Conservation (phyloP, 2,113 vertebrate genomes). For the Pseudopodoces humilis region DNA sequence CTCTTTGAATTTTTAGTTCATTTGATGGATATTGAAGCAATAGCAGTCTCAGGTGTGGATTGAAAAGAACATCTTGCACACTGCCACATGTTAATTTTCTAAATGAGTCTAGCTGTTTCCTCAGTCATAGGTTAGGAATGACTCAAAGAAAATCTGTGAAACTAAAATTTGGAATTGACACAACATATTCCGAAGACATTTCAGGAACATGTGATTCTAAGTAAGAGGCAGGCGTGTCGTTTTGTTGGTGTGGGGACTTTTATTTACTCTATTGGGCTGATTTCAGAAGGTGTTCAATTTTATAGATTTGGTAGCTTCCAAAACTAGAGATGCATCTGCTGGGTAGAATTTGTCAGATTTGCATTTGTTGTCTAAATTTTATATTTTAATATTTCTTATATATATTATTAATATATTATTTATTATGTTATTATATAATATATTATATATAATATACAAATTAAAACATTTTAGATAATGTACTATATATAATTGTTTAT, state of each 20-base stretch:
- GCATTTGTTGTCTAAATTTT: neutral
- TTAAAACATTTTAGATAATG: too few species aligned
- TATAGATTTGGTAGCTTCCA: neutral
- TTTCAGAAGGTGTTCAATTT: neutral
- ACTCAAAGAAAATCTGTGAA: neutral
- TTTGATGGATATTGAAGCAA: neutral
- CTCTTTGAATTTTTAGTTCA: neutral
- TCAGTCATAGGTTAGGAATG: neutral
- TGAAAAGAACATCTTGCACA: neutral
- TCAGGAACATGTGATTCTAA: neutral
- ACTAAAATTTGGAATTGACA: neutral
- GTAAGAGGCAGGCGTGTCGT: neutral
- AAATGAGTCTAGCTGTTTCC: neutral
- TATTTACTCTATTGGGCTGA: neutral
- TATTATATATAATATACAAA: too few species aligned
- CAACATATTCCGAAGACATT: neutral
- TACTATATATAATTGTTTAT: too few species aligned
- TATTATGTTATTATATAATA: too few species aligned
- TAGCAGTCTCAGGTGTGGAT: neutral
- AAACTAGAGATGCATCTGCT: neutral
- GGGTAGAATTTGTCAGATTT: neutral
- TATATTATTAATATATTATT: too few species aligned
- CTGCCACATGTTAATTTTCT: neutral
- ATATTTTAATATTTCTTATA: too few species aligned
- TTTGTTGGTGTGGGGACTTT: accelerated